Evolutionary conservation across 37 sponge, comb jelly and placozoan genomes (phyloP), one percentile per base, ranked within the genome.

Genomic region (Petrosia ficiformis): DNA sequence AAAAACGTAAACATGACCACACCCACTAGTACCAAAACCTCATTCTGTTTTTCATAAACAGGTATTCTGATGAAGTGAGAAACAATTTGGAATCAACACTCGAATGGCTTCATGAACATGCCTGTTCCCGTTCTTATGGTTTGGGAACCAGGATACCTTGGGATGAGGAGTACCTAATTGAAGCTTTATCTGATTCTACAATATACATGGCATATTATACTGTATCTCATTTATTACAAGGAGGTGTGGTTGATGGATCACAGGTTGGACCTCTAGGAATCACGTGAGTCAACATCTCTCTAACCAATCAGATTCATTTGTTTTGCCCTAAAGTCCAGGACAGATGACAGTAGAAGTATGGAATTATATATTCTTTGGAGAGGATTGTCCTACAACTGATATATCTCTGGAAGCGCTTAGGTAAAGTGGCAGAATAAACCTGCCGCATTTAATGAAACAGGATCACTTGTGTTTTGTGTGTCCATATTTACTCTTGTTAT

Each of bases 191-290:
- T 0, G 99, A 99, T 73, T 90, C 92, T 52, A 99, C 99, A 60
- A 99, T 99, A 68, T 99, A 99, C 92, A 99, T 99, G 99, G 96
- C 99, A 10, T 99, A 89, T 82, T 99, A 99, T 83, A 91, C 99
- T 39, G 96, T 99, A 70, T 78, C 82, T 68, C 83, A 99, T 72
- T 82, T 95, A 24, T 82, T 99, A 26, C 99, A 99, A 43, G 94
- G 96, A n/a, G 94, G 86, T 44, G 90, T 82, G 67, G 77, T 95
- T 68, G 64, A 94, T 82, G 99, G 99, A 0, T 82, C 89, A 4
- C 30, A 59, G 1, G 70, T 82, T 31, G 96, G 96, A 0, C 76
- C 89, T 14, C 89, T 93, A 8, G 79, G 74, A 28, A 95, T 99
- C 32, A 90, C 74, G 97, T 95, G n/a, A n/a, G n/a, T n/a, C n/a